Conservation (phyloP, 2,113 vertebrate genomes). For the Prionailurus viverrinus region DNA sequence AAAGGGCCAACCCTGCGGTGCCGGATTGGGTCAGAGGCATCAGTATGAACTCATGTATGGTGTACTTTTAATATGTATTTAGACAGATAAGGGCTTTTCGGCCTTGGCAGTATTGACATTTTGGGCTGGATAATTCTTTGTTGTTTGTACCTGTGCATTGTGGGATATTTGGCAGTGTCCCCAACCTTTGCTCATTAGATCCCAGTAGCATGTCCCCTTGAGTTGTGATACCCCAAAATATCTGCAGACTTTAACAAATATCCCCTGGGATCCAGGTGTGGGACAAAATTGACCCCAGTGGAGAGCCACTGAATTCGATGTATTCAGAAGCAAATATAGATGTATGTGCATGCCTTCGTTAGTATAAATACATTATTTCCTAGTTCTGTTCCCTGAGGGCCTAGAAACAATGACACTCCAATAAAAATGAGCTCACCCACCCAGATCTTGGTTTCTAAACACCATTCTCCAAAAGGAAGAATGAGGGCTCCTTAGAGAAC, state of each 20-base stretch:
- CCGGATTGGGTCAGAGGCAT: neutral
- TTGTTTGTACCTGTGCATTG: too few species aligned
- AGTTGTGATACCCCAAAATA: neutral
- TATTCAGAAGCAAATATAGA: neutral
- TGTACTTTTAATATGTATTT: neutral
- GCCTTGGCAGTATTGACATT: neutral
- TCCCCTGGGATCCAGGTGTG: neutral
- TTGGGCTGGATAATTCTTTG: neutral
- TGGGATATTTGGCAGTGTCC: neutral
- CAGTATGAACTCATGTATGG: neutral
- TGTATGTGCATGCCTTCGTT: rapidly evolving
- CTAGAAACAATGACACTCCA: neutral
- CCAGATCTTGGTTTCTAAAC: neutral
- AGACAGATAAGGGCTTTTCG: neutral
- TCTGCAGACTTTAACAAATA: neutral
- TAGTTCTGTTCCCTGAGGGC: neutral
- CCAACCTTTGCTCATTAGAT: neutral
- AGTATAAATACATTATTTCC: neutral
- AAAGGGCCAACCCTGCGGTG: neutral
- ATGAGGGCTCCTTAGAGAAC: neutral
- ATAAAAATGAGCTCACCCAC: neutral
- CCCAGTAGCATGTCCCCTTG: neutral
- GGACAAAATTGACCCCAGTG: neutral
- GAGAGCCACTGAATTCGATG: neutral
- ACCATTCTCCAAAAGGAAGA: neutral